Conservation (phyloP, 2,113 vertebrate genomes). For the Melanocharis versteri region DNA sequence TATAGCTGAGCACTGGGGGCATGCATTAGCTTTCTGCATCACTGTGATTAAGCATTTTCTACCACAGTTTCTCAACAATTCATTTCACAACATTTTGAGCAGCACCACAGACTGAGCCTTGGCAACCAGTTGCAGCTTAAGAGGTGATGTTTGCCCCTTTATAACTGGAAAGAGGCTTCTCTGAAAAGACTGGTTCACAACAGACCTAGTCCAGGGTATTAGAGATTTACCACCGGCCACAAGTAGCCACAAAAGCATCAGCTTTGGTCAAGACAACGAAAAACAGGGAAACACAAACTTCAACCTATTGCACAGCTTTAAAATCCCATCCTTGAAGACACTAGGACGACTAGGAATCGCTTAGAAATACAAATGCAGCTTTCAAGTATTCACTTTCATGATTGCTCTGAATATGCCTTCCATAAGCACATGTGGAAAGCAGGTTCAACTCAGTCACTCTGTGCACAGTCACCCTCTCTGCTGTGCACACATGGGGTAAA, state of each 20-base stretch:
- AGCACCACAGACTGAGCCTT: neutral
- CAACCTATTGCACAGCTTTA: neutral
- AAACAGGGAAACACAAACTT: neutral
- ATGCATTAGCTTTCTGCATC: neutral
- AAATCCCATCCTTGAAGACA: neutral
- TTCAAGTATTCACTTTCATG: neutral
- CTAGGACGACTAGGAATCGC: neutral
- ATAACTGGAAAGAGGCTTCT: neutral
- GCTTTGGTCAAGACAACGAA: neutral
- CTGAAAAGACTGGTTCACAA: neutral
- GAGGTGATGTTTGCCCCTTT: neutral
- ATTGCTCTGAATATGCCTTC: neutral
- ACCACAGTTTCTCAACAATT: neutral
- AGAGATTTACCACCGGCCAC: neutral
- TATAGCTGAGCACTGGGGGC: neutral
- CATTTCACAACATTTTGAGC: neutral
- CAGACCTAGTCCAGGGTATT: neutral
- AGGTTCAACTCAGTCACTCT: neutral
- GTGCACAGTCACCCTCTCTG: too few species aligned
- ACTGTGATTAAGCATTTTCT: constrained; percentile 8
- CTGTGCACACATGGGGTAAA: rapidly evolving
- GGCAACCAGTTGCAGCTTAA: neutral
- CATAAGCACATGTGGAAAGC: rapidly evolving
- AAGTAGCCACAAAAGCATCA: neutral
- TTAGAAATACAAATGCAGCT: neutral